Evolutionary conservation across 1,140 invertebrate species (phyloP), one percentile per base, ranked within the genome.

Genomic region (Brachionus angularis): DNA sequence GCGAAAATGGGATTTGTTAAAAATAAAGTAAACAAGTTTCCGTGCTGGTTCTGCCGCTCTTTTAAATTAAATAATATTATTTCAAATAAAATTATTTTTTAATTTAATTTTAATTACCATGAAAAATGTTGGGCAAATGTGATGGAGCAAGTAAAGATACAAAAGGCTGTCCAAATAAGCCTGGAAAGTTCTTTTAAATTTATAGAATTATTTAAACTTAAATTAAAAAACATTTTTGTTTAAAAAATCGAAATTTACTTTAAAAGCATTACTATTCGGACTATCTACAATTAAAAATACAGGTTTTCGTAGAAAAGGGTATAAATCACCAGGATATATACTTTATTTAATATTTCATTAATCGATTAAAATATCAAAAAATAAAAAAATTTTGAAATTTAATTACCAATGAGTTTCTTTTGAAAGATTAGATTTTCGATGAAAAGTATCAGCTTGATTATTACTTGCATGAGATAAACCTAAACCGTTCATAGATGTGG

Each of bases 241-340:
- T 2, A 50, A 25, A 29, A 33, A 8, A 12, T 10, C 27, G 7
- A 23, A 16, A 53, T 73, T 72, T 74, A 81, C 80, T 76, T 91
- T 88, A 83, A 96, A 96, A 71, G 91, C 89, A 80, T 89, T 91
- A 78, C 91, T 93, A 83, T 95, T 96, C 81, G 96, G 90, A 75
- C 91, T 94, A 81, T 96, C 93, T 72, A 96, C 87, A 73, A 96
- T 89, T 47, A 96, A 85, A 82, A 96, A 94, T 39, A 96, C 84
- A 18, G 93, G 93, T 77, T 92, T 88, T 73, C 93, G 86, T 4
- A 90, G 92, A 81, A 91, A 95, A 1, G 91, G 89, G 80, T 91
- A 90, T 25, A 96, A 82, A 80, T 96, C 93, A 49, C 91, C 92
- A 36, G 93, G 93, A 80, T 95, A 92, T 69, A 96, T 84, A 81